These are phyloP conservation scores for Fragum sueziense DNA, from an alignment of 2,888 invertebrate species.

Conservation along the genomic window DNA sequence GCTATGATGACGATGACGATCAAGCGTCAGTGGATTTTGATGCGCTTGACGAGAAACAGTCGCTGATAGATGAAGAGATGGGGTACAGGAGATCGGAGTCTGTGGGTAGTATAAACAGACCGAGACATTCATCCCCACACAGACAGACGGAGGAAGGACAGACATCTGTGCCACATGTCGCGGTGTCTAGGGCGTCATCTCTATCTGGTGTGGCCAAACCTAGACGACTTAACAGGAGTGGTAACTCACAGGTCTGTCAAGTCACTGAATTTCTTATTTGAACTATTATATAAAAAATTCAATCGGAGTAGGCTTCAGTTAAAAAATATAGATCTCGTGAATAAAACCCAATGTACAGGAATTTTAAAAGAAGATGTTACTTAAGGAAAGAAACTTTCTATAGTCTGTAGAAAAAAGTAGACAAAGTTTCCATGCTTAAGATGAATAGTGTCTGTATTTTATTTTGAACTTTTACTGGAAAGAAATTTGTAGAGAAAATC, in stretches of 20 bases:
- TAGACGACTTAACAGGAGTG: constrained; percentile 16
- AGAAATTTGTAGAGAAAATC: no score
- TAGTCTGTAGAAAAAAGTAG: no score
- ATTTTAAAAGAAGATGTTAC: no score
- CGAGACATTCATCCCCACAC: constrained; percentile 7
- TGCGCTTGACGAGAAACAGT: constrained; percentile 89
- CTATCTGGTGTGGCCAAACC: constrained; percentile 30
- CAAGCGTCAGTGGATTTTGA: constrained; percentile 85
- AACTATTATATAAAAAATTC: no score
- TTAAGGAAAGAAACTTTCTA: no score
- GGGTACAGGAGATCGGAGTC: constrained; percentile 28
- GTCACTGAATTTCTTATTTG: no score
- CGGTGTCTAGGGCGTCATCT: constrained; percentile 49
- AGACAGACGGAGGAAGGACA: constrained; percentile 40
- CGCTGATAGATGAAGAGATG: constrained; percentile 85
- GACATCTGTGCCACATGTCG: constrained; percentile 34
- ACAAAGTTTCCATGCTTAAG: no score
- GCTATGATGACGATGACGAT: constrained; percentile 53
- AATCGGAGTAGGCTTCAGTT: no score
- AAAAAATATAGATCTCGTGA: no score
- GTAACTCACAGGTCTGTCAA: constrained; percentile 1
- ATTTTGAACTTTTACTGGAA: no score
- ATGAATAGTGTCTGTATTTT: no score
- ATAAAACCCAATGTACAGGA: no score
- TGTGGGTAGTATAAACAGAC: constrained; percentile 11